A percentile compares a stretch with the other conserved stretches of the same genome.
Evolutionary conservation across 2,113 vertebrate species (phyloP).

Genomic region (Cyphomyrus discorhynchus): DNA sequence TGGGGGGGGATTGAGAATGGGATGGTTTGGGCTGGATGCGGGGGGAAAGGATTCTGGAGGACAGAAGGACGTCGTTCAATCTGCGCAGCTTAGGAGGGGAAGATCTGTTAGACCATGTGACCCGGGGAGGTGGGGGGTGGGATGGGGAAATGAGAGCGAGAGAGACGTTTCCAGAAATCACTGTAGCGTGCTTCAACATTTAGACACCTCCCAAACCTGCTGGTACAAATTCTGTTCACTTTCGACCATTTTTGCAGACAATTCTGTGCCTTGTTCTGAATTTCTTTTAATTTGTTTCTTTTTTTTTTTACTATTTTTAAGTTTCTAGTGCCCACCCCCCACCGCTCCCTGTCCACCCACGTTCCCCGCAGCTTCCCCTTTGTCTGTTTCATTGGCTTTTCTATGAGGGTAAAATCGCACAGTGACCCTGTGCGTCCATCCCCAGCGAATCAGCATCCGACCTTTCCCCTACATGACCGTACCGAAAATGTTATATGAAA

Average conservation of each 20-base stretch:
- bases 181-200: constrained; percentile 87
- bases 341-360: constrained; percentile 38
- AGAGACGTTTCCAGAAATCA: constrained; percentile 66
- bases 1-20: constrained; percentile 6
- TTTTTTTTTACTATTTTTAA: constrained; percentile 39
- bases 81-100: background rate
- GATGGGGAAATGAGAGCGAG: constrained; percentile 54
- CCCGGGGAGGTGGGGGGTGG: constrained; percentile 51
- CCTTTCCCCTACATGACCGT: constrained; percentile 37
- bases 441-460: constrained; percentile 41
- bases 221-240: constrained; percentile 75
- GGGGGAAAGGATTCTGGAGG: constrained; percentile 23
- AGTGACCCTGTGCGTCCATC: constrained; percentile 46
- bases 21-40: constrained; percentile 16
- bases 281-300: constrained; percentile 44
- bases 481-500: constrained; percentile 42
- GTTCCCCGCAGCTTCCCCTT: constrained; percentile 29
- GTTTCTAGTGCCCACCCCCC: constrained; percentile 10
- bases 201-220: constrained; percentile 73
- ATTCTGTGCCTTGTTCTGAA: constrained; percentile 97
- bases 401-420: constrained; percentile 52
- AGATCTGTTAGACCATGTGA: constrained; percentile 24
- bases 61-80: constrained; percentile 30
- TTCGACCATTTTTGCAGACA: constrained; percentile 83
- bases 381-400: constrained; percentile 53